Conservation (phyloP, 1,140 invertebrate species). For the Cardiocondyla obscurior region DNA sequence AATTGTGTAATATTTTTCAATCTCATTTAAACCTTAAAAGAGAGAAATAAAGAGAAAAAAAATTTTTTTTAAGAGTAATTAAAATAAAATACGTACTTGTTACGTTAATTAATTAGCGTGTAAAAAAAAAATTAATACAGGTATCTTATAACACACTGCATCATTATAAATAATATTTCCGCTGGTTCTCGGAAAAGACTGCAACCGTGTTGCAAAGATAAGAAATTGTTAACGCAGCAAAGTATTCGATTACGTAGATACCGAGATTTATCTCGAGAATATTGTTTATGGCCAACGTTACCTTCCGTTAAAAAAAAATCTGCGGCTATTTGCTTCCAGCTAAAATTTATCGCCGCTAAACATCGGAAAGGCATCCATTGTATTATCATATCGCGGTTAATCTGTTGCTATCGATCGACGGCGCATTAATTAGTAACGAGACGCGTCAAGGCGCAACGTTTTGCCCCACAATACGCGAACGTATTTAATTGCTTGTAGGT, state of each 20-base stretch:
- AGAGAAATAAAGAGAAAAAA: not conserved
- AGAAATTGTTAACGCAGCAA: not conserved
- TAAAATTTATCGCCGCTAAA: constrained; percentile 25
- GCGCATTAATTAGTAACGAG: constrained; percentile 27
- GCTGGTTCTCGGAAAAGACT: not conserved
- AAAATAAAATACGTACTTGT: not conserved
- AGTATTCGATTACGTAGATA: not conserved
- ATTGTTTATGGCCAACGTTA: not conserved
- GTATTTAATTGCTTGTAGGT: not conserved
- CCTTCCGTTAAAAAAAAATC: not conserved
- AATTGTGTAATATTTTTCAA: not conserved
- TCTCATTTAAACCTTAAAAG: not conserved
- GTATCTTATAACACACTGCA: not conserved
- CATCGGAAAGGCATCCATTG: constrained; percentile 1
- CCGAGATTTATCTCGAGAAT: not conserved
- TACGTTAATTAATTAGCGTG: constrained; percentile 10
- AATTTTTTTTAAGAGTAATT: not conserved
- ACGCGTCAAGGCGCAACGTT: constrained; percentile 6
- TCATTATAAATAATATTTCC: not conserved
- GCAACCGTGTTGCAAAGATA: not conserved
- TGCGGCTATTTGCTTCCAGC: not conserved
- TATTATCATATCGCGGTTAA: constrained; percentile 21
- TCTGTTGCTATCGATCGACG: constrained; percentile 25
- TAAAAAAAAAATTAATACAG: not conserved
- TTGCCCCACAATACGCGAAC: not conserved